Percentiles rank a stretch among this genome's conserved stretches.
phyloP scores from a whole-genome alignment of 2,113 vertebrate genomes.

The Raphicerus campestris region DNA sequence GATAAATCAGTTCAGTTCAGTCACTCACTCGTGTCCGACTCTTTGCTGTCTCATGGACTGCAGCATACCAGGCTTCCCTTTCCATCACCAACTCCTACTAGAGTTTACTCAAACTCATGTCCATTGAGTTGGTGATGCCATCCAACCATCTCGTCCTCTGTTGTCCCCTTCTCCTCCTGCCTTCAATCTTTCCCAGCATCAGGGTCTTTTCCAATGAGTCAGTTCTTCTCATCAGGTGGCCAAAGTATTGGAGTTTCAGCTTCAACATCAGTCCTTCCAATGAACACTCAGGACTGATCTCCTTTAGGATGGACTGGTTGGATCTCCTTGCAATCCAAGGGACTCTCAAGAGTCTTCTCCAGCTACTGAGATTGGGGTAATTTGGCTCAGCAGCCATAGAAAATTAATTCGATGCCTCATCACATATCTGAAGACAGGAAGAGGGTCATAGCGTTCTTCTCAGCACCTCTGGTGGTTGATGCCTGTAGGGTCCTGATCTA shows the following conservation, averaged over 20 bases:
- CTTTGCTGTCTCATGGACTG: not conserved
- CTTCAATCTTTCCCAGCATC: not conserved
- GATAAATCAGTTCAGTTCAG: not conserved
- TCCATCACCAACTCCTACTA: not conserved
- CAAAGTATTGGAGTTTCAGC: not conserved
- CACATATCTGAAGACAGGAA: constrained; percentile 86
- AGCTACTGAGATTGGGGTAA: not conserved
- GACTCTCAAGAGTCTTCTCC: not conserved
- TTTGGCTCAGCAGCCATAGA: not conserved
- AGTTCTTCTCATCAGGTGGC: not conserved
- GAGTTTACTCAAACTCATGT: not conserved
- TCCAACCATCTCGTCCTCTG: not conserved
- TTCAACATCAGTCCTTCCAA: not conserved
- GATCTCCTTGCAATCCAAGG: not conserved
- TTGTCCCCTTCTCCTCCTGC: rapidly evolving
- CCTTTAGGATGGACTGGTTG: not conserved
- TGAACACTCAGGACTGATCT: not conserved
- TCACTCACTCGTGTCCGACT: rapidly evolving
- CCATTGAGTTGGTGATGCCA: not conserved
- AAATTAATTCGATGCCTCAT: constrained; percentile 34
- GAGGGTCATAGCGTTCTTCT: constrained; percentile 88
- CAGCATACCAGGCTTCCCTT: not conserved
- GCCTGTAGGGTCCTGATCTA: constrained; percentile 89
- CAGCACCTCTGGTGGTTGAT: constrained; percentile 82
- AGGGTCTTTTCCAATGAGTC: not conserved